A percentile compares a stretch with the other conserved stretches of the same genome.
Evolutionary conservation across 2,888 invertebrate genomes (phyloP).

Genomic region (Thereva nobilitata): DNA sequence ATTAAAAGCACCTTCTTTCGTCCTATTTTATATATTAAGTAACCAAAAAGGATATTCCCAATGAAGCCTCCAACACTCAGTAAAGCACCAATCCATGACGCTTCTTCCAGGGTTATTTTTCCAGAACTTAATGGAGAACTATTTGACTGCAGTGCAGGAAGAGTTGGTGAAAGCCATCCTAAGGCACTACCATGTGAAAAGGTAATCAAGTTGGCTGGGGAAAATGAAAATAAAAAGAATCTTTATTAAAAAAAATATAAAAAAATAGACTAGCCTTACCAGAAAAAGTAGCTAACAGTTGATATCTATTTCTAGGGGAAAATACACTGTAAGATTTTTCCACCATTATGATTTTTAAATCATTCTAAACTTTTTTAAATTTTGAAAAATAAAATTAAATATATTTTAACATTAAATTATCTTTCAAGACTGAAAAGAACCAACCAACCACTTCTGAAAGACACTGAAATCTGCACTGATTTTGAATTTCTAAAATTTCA

Average conservation of each 20-base stretch:
- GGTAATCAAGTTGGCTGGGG: constrained; percentile 50
- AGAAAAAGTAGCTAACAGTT: constrained; percentile 20
- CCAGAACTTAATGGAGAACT: constrained; percentile 35
- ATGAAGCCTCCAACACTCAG: constrained; percentile 50
- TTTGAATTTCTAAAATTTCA: neutral
- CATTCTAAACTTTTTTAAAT: neutral
- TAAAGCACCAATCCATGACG: constrained; percentile 54
- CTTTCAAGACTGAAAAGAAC: no score
- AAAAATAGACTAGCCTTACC: constrained; percentile 5
- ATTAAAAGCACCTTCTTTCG: constrained; percentile 50
- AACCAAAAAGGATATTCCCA: constrained; percentile 52
- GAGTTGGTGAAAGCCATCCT: constrained; percentile 54
- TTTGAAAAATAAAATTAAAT: neutral
- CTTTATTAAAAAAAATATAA: neutral
- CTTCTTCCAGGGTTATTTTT: constrained; percentile 47
- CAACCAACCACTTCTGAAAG: no score
- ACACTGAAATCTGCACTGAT: no score
- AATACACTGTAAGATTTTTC: neutral
- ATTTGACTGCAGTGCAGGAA: constrained; percentile 48
- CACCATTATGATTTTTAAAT: constrained; percentile 10
- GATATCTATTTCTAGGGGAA: constrained; percentile 14
- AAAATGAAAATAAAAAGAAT: neutral
- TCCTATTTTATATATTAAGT: constrained; percentile 50
- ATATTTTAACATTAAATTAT: no score
- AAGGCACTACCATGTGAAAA: constrained; percentile 52